Conservation (phyloP, 2,797 vertebrate species). For the Phataginus tetradactyla region DNA sequence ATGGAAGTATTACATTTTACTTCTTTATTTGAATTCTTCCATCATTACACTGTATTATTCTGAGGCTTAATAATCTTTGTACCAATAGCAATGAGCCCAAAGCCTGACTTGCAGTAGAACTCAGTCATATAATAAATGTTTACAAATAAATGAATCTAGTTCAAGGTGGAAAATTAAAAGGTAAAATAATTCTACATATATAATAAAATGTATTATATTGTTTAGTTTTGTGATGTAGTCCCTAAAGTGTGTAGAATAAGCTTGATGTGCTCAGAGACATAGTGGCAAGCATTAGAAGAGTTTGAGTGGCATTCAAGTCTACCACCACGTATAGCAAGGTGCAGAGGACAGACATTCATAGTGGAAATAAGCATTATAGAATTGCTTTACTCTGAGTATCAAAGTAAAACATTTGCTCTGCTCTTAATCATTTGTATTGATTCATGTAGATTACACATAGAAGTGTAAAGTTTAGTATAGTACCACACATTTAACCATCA, state of each 20-base stretch:
- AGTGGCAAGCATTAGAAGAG: background rate
- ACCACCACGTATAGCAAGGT: background rate
- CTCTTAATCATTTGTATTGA: background rate
- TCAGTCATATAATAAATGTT: background rate
- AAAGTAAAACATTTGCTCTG: background rate
- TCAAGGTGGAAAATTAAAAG: background rate
- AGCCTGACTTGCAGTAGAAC: background rate
- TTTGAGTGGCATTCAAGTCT: background rate
- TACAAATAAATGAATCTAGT: background rate
- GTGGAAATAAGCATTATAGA: background rate
- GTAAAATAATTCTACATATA: background rate
- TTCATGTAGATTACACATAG: background rate
- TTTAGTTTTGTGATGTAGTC: background rate
- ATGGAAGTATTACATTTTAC: background rate
- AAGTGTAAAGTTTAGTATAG: background rate
- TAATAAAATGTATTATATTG: background rate
- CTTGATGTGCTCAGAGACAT: background rate
- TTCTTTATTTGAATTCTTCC: background rate
- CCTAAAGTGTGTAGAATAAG: background rate
- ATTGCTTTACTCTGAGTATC: background rate
- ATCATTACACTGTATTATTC: background rate
- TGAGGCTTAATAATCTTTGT: background rate
- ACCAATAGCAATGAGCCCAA: background rate
- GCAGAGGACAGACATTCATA: background rate
- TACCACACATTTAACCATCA: background rate